Percentiles rank a stretch among this genome's conserved stretches.
These are phyloP conservation scores for Abscondita cerata DNA, from an alignment of 2,888 invertebrate genomes.

Conservation along the genomic window DNA sequence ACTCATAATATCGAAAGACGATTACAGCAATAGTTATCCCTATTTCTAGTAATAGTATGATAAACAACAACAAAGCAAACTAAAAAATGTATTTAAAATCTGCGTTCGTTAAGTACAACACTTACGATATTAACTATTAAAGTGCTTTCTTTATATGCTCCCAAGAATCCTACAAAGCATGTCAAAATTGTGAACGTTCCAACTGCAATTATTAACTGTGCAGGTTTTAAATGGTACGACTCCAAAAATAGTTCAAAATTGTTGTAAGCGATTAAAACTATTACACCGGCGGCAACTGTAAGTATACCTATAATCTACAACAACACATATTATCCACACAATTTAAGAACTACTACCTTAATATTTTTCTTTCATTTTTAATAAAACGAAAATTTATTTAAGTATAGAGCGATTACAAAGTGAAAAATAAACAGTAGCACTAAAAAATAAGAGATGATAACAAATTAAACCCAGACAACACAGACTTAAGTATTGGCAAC, in stretches of 20 bases:
- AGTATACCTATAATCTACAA: constrained; percentile 63
- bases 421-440: too few relatives aligned
- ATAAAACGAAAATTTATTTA: too few relatives aligned
- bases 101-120: neutral
- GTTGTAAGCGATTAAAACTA: constrained; percentile 64
- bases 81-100: constrained; percentile 38
- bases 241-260: constrained; percentile 67
- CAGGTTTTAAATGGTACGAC: constrained; percentile 72
- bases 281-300: constrained; percentile 70
- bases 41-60: constrained; percentile 67
- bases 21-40: constrained; percentile 41
- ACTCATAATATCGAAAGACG: neutral
- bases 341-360: neutral
- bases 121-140: constrained; percentile 69
- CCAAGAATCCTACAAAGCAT: constrained; percentile 84
- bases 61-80: constrained; percentile 64
- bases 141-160: constrained; percentile 81
- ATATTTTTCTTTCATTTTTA: too few relatives aligned
- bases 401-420: too few relatives aligned
- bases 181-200: constrained; percentile 77
- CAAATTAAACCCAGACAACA: too few relatives aligned
- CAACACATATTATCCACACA: neutral
- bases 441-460: too few relatives aligned
- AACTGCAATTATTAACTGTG: constrained; percentile 77
- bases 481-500: too few relatives aligned